Evolutionary conservation across 2,113 vertebrate species (phyloP).

Genomic region (cat (Felis catus)): DNA sequence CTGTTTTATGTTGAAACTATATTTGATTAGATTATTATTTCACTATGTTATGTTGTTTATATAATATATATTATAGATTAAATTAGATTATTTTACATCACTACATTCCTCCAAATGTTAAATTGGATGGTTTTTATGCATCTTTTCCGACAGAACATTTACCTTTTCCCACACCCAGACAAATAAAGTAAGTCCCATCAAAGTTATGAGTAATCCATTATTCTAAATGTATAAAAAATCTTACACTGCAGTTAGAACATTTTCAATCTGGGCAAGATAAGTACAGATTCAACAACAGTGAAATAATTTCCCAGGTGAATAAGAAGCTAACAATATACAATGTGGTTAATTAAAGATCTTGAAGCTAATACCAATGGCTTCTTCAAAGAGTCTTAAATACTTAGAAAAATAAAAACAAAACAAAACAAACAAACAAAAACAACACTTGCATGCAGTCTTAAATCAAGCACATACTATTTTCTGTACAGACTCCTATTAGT

Average conservation of each 20-base stretch:
- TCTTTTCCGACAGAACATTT: neutral
- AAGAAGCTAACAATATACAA: neutral
- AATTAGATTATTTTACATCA: neutral
- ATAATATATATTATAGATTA: neutral
- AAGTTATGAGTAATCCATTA: neutral
- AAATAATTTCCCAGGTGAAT: conserved; percentile 59
- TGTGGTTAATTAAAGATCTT: conserved; percentile 76
- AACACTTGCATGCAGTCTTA: neutral
- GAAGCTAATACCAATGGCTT: conserved; percentile 73
- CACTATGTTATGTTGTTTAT: neutral
- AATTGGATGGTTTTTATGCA: neutral
- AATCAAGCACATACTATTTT: conserved; percentile 55
- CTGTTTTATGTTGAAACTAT: neutral
- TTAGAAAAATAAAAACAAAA: neutral
- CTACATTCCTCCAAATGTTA: neutral
- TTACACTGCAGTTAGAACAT: neutral
- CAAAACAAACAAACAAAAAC: neutral
- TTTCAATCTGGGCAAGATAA: conserved; percentile 13
- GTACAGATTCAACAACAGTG: neutral
- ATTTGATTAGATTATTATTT: neutral
- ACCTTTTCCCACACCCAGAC: neutral
- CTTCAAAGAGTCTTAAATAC: conserved; percentile 50
- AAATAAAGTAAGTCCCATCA: neutral
- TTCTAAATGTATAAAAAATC: neutral
- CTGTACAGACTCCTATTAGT: conserved; percentile 78